A percentile compares a stretch with the other conserved stretches of the same genome.
phyloP scores from a whole-genome alignment of 2,797 vertebrate genomes.

The Buphagus erythrorhynchus region DNA sequence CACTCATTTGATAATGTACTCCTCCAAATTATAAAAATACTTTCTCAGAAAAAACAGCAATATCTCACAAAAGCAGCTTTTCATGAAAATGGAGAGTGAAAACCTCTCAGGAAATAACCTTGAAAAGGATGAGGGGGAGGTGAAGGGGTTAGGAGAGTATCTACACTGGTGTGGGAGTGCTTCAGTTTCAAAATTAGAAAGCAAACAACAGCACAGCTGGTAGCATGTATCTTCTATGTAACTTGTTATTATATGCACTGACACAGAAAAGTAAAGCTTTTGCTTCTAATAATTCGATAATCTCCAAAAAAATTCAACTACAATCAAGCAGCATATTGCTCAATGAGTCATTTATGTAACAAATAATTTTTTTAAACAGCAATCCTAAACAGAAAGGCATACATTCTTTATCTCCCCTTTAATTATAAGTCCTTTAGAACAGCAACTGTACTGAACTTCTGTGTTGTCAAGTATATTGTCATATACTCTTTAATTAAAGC shows the following conservation, averaged over 20 bases:
- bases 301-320: background rate
- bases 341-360: background rate
- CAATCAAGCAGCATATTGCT: background rate
- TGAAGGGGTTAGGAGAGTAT: slow-evolving; percentile 32
- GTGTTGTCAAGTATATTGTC: background rate
- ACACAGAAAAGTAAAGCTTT: slow-evolving; percentile 55
- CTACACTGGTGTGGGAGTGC: slow-evolving; percentile 4
- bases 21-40: slow-evolving; percentile 39
- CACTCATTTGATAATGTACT: background rate
- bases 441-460: background rate
- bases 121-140: background rate
- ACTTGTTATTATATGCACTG: slow-evolving; percentile 33
- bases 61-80: background rate
- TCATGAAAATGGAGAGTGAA: background rate
- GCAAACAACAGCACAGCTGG: slow-evolving; percentile 56
- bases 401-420: background rate
- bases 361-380: background rate
- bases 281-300: slow-evolving; percentile 35
- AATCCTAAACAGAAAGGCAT: background rate
- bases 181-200: slow-evolving; percentile 61
- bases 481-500: background rate
- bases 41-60: background rate
- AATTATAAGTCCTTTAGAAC: background rate
- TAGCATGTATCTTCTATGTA: slow-evolving; percentile 45
- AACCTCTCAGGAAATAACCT: slow-evolving; percentile 14